These are phyloP conservation scores for Taxidea taxus DNA, from an alignment of 2,113 vertebrate genomes.

Conservation along the genomic window DNA sequence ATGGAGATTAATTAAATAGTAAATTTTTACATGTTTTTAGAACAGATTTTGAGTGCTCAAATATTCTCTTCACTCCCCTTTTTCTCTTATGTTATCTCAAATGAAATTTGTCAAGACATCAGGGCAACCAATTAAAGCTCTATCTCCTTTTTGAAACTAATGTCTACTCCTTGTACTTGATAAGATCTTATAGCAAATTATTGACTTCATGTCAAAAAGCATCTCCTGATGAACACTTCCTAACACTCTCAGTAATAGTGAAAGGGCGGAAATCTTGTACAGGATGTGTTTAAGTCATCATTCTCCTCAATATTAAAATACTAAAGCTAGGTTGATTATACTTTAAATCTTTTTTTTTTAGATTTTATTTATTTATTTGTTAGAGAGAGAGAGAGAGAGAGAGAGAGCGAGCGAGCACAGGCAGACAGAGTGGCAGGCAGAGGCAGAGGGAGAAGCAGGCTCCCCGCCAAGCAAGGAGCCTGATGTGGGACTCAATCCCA, in stretches of 20 bases:
- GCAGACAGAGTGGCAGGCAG: no score
- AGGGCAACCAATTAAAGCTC: neutral
- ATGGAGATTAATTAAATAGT: neutral
- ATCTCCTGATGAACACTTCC: neutral
- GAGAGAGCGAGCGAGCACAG: no score
- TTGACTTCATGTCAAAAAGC: neutral
- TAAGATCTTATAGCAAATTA: constrained; percentile 12
- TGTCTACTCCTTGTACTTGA: neutral
- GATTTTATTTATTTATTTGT: no score
- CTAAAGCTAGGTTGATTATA: neutral
- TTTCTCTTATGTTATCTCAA: neutral
- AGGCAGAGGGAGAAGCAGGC: no score
- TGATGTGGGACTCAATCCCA: no score
- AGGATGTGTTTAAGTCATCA: neutral
- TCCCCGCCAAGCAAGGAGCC: no score
- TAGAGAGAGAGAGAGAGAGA: no score
- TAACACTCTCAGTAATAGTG: neutral
- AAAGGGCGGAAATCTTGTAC: neutral
- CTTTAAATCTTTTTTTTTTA: no score
- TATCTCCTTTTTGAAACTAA: neutral
- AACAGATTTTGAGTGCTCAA: constrained; percentile 6
- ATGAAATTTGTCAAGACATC: neutral
- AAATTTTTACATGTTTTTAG: neutral
- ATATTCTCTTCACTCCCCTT: neutral
- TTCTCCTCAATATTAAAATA: neutral